phyloP scores from a whole-genome alignment of 2,113 vertebrate species.

The Ammodytes marinus region DNA sequence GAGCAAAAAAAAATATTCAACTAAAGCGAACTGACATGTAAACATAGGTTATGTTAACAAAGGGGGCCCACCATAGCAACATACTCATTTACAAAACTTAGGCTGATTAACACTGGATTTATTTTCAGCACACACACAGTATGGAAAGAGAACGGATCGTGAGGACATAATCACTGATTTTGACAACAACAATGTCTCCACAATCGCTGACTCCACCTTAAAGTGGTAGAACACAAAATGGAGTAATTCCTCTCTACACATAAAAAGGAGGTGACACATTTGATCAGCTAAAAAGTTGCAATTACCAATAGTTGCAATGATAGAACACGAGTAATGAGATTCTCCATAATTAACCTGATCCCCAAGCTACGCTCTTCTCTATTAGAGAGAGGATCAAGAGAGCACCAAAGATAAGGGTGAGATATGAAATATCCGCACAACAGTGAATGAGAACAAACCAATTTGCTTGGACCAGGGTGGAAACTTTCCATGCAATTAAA shows the following conservation, averaged over 20 bases:
- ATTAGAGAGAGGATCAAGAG: constrained; percentile 57
- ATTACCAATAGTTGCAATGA: constrained; percentile 47
- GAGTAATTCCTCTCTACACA: constrained; percentile 36
- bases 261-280: constrained; percentile 43
- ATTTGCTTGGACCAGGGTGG: constrained; percentile 49
- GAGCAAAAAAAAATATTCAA: constrained; percentile 37
- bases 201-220: background rate
- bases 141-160: no score
- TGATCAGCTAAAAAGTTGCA: constrained; percentile 54
- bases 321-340: constrained; percentile 75
- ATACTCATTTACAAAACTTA: no score
- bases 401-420: constrained; percentile 45
- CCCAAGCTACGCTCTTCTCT: constrained; percentile 49
- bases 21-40: constrained; percentile 17
- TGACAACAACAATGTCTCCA: no score
- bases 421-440: constrained; percentile 53
- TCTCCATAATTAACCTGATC: constrained; percentile 70
- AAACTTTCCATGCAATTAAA: constrained; percentile 71
- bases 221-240: constrained; percentile 37
- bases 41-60: no score
- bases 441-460: constrained; percentile 52
- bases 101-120: no score
- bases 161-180: no score
- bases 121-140: no score
- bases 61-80: no score